These are phyloP conservation scores for Terrapene triunguis DNA, from an alignment of 2,113 vertebrate genomes.

Conservation along the genomic window DNA sequence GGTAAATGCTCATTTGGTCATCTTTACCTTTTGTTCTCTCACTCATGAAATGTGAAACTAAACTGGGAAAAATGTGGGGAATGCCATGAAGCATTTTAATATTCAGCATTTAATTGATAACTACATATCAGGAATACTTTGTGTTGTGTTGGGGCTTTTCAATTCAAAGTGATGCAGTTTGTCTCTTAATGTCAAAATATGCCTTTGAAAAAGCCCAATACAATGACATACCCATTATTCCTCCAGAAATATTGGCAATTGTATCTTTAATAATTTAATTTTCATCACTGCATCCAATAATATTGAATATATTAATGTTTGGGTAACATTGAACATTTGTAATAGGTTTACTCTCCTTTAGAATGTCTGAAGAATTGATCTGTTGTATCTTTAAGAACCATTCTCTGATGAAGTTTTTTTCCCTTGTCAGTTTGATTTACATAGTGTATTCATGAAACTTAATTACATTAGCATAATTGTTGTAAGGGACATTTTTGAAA, in stretches of 20 bases:
- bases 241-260: slow-evolving; percentile 15
- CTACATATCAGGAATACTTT: not conserved
- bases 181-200: slow-evolving; percentile 29
- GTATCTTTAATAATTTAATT: slow-evolving; percentile 35
- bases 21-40: fast-evolving
- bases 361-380: slow-evolving; percentile 16
- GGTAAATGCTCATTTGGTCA: not conserved
- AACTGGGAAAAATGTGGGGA: not conserved
- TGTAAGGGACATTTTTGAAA: not conserved
- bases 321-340: slow-evolving; percentile 4
- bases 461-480: slow-evolving; percentile 73
- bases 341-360: not conserved
- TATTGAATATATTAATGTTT: slow-evolving; percentile 43
- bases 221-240: not conserved
- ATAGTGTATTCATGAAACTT: slow-evolving; percentile 61
- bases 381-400: slow-evolving; percentile 36
- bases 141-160: not conserved
- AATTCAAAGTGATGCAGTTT: not conserved
- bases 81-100: not conserved
- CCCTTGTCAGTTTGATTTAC: slow-evolving; percentile 67
- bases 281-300: not conserved
- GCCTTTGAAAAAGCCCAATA: not conserved
- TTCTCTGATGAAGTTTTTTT: slow-evolving; percentile 27
- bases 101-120: not conserved
- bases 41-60: not conserved